Evolutionary conservation across 2,888 invertebrate species (phyloP), one percentile per base, ranked within the genome.

Genomic region (Cephus nigrinus): DNA sequence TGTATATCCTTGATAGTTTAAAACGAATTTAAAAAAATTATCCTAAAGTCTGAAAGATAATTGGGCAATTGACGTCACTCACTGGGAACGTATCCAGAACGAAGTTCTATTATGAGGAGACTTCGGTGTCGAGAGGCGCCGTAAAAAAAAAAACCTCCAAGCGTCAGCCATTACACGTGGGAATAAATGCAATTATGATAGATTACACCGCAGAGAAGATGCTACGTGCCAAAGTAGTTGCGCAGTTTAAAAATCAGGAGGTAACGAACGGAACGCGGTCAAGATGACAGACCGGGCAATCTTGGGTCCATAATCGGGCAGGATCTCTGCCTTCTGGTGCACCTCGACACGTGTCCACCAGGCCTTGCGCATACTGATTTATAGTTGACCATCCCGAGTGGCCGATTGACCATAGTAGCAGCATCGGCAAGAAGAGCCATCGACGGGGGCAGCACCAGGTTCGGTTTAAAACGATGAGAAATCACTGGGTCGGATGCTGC

Each of bases 131-230:
- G 23, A 55, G 55, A 55, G 55, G 55, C 55, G 55, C 55, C 55
- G 23, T 23, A 55, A 9, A 55, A 55, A 40, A 40, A 40, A 35
- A 35, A 35, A 35, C 0, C 5, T 55, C 23, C 23, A 55, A 55
- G 55, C 55, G 9, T 55, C 55, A 55, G 23, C 55, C 55, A 55
- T 55, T 71, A 32, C 31, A 85, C 83, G 84, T 87, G 87, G 83
- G 87, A 87, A 86, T 82, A 79, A 83, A 82, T 82, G 83, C 83
- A 87, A 86, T 87, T 86, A 87, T 84, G 76, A 84, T 83, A 78
- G 74, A 82, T 80, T 79, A 80, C 82, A 32, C 55, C 71, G 71
- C 31, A 15, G 55, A 55, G 55, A 55, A 55, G 55, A 55, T 55
- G 55, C 55, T 55, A 55, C 55, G 23, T 55, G 55, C 5, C 55